Evolutionary conservation across 2,113 vertebrate genomes (phyloP).

Genomic region (Sialia sialis): DNA sequence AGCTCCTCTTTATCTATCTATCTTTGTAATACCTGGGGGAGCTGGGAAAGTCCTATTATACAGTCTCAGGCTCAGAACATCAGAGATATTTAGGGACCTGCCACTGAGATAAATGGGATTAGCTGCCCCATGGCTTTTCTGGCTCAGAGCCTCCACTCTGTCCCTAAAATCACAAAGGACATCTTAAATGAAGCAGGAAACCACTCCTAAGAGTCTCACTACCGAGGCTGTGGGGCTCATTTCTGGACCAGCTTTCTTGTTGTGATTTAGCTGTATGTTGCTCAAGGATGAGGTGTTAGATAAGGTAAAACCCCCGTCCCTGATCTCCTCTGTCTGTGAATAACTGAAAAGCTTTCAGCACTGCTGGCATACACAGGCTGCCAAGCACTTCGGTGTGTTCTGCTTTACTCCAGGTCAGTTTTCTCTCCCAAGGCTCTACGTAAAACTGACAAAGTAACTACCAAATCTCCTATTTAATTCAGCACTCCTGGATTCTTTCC

Average conservation of each 20-base stretch:
- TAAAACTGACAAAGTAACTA: background rate
- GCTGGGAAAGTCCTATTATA: constrained; percentile 31
- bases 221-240: background rate
- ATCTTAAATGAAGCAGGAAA: constrained; percentile 9
- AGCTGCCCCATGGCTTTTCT: constrained; percentile 5
- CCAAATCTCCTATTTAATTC: background rate
- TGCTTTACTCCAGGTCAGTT: background rate
- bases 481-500: background rate
- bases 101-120: constrained; percentile 53
- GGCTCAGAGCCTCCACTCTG: background rate
- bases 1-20: background rate
- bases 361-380: background rate
- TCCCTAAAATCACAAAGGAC: constrained; percentile 49
- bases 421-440: background rate
- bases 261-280: background rate
- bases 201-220: background rate
- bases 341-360: background rate
- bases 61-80: background rate
- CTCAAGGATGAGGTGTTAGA: background rate
- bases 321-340: background rate
- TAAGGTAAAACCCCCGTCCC: background rate
- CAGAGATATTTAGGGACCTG: constrained; percentile 45
- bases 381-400: background rate
- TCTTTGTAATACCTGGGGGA: constrained; percentile 21
- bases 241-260: background rate